Evolutionary conservation across 2,888 invertebrate species (phyloP).

Genomic region (Galerucella pusilla): DNA sequence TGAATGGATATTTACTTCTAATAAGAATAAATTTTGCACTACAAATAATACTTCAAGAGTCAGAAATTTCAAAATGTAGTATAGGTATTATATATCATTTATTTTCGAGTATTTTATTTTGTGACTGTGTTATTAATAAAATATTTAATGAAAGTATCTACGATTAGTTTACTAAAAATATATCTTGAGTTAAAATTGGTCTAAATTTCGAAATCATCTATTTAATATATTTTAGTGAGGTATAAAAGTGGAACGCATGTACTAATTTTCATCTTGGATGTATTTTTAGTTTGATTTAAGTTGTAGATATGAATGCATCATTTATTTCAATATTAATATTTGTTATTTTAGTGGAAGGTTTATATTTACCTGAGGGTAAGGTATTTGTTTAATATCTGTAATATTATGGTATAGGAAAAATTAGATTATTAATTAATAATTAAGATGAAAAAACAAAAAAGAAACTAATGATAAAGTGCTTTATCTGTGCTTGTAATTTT

Average conservation of each 20-base stretch:
- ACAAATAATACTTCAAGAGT: no score
- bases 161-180: slow-evolving; percentile 9
- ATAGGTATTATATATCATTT: no score
- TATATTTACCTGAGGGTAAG: slow-evolving; percentile 35
- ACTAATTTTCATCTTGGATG: slow-evolving; percentile 1
- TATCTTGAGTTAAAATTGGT: slow-evolving; percentile 1
- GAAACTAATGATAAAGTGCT: no score
- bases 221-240: neutral
- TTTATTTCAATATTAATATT: slow-evolving; percentile 18
- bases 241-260: slow-evolving; percentile 7
- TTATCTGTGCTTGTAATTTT: no score
- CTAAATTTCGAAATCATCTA: slow-evolving; percentile 20
- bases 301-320: slow-evolving; percentile 26
- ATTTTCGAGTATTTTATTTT: no score
- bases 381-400: neutral
- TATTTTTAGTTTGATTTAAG: slow-evolving; percentile 22
- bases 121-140: no score
- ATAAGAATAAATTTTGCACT: no score
- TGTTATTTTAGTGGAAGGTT: slow-evolving; percentile 12
- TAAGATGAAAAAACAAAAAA: no score
- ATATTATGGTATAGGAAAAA: neutral
- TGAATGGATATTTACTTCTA: no score
- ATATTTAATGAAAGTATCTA: neutral
- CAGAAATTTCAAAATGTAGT: no score
- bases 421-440: neutral